Evolutionary conservation across 2,113 vertebrate species (phyloP).

Genomic region (Mesocricetus auratus): DNA sequence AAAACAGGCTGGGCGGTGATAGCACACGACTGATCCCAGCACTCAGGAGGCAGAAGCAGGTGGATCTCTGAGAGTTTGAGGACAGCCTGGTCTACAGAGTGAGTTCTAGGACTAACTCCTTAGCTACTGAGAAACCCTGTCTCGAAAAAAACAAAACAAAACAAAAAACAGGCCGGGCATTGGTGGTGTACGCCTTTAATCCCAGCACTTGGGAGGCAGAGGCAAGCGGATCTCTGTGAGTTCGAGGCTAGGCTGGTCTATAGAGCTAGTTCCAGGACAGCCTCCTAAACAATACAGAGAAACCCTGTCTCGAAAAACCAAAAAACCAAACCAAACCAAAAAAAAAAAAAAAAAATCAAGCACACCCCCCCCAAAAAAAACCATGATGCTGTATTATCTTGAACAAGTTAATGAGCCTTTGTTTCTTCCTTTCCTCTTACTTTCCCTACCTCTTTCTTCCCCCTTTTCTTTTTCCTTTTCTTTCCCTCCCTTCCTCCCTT

Average conservation of each 20-base stretch:
- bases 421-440: not conserved
- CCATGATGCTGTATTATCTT: not conserved
- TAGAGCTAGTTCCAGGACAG: not conserved
- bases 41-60: not conserved
- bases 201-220: not conserved
- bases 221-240: not conserved
- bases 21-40: not conserved
- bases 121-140: not conserved
- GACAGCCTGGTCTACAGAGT: not conserved
- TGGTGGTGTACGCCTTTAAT: not conserved
- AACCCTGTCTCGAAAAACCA: not conserved
- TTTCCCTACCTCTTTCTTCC: not conserved
- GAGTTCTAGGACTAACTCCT: not conserved
- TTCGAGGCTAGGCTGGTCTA: not conserved
- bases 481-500: not conserved
- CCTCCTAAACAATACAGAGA: not conserved
- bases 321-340: no score
- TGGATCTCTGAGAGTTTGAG: not conserved
- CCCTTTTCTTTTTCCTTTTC: not conserved
- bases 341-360: no score
- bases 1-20: not conserved
- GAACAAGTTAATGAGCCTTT: slow-evolving; percentile 22
- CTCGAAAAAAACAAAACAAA: no score
- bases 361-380: not conserved
- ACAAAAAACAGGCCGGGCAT: not conserved